Evolutionary conservation across 2,888 invertebrate genomes (phyloP), one percentile per base, ranked within the genome.

Genomic region (Trilocha varians): DNA sequence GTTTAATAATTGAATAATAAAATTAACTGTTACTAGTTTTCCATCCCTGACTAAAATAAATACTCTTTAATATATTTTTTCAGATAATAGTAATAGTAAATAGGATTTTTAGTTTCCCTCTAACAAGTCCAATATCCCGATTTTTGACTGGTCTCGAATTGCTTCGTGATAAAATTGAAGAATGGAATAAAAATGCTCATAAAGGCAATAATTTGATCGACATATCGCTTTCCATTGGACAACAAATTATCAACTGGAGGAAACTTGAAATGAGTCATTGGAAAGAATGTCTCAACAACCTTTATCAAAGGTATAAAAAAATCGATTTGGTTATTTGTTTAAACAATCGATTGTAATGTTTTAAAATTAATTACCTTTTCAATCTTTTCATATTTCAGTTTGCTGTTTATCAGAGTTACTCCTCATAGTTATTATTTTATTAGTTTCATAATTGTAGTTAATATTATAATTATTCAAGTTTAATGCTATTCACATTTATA

Each of bases 171-270:
- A 93, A 94, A 59, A 87, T 94, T 39, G 90, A 96, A 50, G 93
- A 96, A 59, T 98, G 98, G 98, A 96, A 98, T 70, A 91, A 92
- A 57, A 93, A 94, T 53, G 97, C 98, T 0, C 95, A 96, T 59
- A 90, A 89, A 50, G 93, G 92, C 5, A 95, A 98, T 45, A 95
- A 95, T 49, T 78, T 99, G 60, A 87, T 90, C 1, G 87, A 89
- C 0, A 88, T 93, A 45, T 90, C 95, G n/a, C 73, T 90, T 17
- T 87, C 88, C 17, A 85, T 99, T 1, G 93, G 94, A 0, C 89
- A 91, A 47, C 91, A 94, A 62, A 93, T 99, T 39, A 91, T 98
- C 37, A 88, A 90, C 39, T 99, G 98, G 98, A 90, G 98, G 44
- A 94, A 94, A 68, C 70, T 96, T 16, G 98, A 99, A 70, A 86